Base-by-base conservation (phyloP, 2,113 vertebrate species). In the Sylvia atricapilla region DNA sequence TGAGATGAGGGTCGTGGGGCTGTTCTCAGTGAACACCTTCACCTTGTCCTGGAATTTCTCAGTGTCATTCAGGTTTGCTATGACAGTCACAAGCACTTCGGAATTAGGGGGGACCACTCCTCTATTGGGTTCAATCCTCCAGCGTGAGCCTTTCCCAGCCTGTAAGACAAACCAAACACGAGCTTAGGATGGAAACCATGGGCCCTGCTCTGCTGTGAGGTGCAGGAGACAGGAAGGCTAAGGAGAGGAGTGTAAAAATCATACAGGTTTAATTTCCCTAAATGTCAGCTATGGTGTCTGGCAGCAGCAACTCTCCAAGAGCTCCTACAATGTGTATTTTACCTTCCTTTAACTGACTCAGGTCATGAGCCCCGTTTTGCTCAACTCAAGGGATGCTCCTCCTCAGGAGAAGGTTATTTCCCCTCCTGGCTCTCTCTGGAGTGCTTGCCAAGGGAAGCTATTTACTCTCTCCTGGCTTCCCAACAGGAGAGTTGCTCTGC, bases 11-110 rank as follows among this genome's bases (percentile, higher is more conserved):
- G 95, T 96, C 9, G 73, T 97, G 33, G 35, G 96, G 80, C 98
- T 97, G 87, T 98, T 93, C 77, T 97, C 95, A 83, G 99, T 79
- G 19, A 87, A 96, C 75, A 99, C 44, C 35, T 98, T 90, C 62
- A 99, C 81, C 25, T 78, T 87, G 31, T 98, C 98, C 90, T 98
- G 94, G 84, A 98, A 99, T 5, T 63, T 89, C 53, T 98, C 18
- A 0, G 96, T 97, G 95, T 99, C 99, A 33, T 98, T 95, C 76
- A 99, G 94, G 95, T 98, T 96, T 13, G 97, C 99, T 7, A 97
- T 97, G 39, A 99, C 70, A 7, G 33, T 92, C 69, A 99, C 77
- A 13, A 96, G 75, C 56, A 98, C 17, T 25, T 98, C 93, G 0
- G 78, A 74, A 41, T 97, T 75, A 0, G 98, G 97, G 5, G 97